Percentiles rank a stretch among this genome's conserved stretches.
Evolutionary conservation across 2,113 vertebrate genomes (phyloP).

Genomic region (Plotosus lineatus): DNA sequence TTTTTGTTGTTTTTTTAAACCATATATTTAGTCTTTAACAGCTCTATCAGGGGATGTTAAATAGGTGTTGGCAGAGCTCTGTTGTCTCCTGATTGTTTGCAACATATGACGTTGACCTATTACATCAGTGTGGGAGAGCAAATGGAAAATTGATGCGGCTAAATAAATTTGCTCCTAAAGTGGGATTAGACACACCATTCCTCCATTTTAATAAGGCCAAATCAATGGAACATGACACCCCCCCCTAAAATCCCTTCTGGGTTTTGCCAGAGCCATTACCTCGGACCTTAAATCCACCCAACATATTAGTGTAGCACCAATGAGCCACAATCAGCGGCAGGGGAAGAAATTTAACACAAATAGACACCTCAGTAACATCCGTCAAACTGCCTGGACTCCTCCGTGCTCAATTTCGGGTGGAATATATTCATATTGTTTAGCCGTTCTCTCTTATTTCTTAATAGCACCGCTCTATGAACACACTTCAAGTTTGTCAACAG

Average conservation of each 20-base stretch:
- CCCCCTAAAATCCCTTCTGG: slow-evolving; percentile 56
- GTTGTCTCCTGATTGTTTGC: slow-evolving; percentile 44
- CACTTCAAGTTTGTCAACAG: slow-evolving; percentile 16
- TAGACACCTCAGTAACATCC: slow-evolving; percentile 17
- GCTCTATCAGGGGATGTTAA: slow-evolving; percentile 34
- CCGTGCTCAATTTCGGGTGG: slow-evolving; percentile 35
- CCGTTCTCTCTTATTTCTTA: neutral
- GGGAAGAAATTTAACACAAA: slow-evolving; percentile 32
- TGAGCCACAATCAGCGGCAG: slow-evolving; percentile 37
- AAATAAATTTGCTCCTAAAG: slow-evolving; percentile 62
- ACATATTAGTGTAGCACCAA: slow-evolving; percentile 50
- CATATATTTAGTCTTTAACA: slow-evolving; percentile 11
- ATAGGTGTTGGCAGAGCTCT: slow-evolving; percentile 26
- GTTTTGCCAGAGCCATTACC: slow-evolving; percentile 49
- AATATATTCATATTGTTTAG: slow-evolving; percentile 29
- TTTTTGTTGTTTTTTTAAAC: slow-evolving; percentile 23
- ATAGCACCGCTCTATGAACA: neutral
- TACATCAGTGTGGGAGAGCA: slow-evolving; percentile 36
- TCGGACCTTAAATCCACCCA: slow-evolving; percentile 55
- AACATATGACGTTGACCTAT: slow-evolving; percentile 39
- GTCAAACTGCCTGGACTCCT: neutral
- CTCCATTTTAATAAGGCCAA: slow-evolving; percentile 61
- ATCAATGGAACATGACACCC: slow-evolving; percentile 56
- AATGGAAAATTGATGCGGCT: slow-evolving; percentile 56
- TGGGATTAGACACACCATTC: slow-evolving; percentile 55